phyloP scores from a whole-genome alignment of 2,888 invertebrate species.

The Dicycla oo region DNA sequence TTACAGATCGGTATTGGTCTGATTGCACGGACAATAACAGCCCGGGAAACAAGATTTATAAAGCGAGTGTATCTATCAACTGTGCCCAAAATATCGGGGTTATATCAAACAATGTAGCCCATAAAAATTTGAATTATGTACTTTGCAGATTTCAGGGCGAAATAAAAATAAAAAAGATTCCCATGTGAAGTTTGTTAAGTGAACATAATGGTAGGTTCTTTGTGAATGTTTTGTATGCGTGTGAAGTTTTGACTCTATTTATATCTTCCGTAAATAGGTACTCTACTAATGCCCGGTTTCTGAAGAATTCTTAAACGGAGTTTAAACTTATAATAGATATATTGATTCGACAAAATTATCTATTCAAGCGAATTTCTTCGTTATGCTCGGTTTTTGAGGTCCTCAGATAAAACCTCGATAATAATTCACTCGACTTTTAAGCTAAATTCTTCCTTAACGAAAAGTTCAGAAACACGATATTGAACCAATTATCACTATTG shows the following conservation, averaged over 20 bases:
- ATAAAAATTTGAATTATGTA: constrained; percentile 45
- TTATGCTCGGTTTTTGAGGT: no score
- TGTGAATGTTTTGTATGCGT: constrained; percentile 15
- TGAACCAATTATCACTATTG: no score
- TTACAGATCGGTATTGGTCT: constrained; percentile 81
- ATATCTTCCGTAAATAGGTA: constrained; percentile 1
- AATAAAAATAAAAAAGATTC: constrained; percentile 35
- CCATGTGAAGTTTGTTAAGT: constrained; percentile 21
- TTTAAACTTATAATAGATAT: no score
- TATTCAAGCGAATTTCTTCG: no score
- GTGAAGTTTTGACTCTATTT: neutral
- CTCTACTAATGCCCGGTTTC: neutral
- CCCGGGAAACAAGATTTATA: constrained; percentile 71
- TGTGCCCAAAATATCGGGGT: constrained; percentile 43
- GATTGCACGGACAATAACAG: constrained; percentile 82
- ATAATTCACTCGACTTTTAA: no score
- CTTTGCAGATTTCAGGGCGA: constrained; percentile 9
- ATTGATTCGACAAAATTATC: no score
- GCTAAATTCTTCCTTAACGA: no score
- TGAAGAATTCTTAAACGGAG: no score
- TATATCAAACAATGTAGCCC: constrained; percentile 48
- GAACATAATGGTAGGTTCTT: constrained; percentile 23
- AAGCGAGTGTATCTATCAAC: constrained; percentile 66
- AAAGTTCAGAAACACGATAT: no score
- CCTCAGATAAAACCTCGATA: no score